Base-by-base conservation (phyloP, 2,113 vertebrate genomes). In the Zeus faber region DNA sequence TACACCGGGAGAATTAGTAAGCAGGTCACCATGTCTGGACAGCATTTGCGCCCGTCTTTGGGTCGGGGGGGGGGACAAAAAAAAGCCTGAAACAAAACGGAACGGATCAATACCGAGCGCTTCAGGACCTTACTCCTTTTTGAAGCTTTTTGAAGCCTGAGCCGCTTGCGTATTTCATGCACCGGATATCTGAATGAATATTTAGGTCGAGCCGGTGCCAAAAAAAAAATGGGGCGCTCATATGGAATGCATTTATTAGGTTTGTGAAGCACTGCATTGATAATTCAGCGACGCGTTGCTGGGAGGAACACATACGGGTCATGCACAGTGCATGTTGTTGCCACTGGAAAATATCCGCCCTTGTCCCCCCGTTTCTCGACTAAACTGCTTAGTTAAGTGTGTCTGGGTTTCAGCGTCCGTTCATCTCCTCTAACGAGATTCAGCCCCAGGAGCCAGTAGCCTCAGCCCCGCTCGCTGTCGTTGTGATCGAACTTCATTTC, bases 401-500 rank as follows among this genome's bases (percentile, higher is more conserved):
- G 54, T 76, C 71, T 49, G 58, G 9, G 9, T 67, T 77, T 67
- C 59, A 44, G 45, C 54, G 24, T 31, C 43, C 67, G 78, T 82
- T 67, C 44, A 10, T 77, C 69, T 65, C 53, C 9, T 5, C 55
- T 82, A 82, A 85, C 80, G 72, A 87, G 82, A 67, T 58, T 25
- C 51, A 45, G 58, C 52, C 35, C 29, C 71, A 59, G 49, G 74
- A 72, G 53, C 52, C 55, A 10, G 18, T 11, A 17, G 43, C 35
- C 67, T 53, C 60, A 74, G 66, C 69, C 49, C 65, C 0, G 18
- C 69, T 62, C 49, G 49, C 49, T 26, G 7, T 40, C 29, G 64
- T 67, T 45, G 46, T 54, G 70, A 75, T 66, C 17, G 54, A 63
- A 65, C 61, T 74, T 81, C 29, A 75, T 74, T 65, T 83, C 53